Conservation (phyloP, 2,113 vertebrate genomes). For the Gymnarchus niloticus region DNA sequence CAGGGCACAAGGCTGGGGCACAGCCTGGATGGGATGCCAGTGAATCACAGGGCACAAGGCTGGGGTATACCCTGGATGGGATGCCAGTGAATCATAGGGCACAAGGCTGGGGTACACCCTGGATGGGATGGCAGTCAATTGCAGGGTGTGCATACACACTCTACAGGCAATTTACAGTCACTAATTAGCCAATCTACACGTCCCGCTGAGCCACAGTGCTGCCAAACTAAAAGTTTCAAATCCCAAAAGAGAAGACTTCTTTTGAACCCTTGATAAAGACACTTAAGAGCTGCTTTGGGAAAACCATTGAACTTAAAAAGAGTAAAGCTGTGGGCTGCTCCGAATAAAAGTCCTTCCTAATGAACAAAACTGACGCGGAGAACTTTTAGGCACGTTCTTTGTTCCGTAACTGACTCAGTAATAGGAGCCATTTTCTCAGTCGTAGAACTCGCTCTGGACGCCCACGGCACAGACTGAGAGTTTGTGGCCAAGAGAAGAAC, state of each 20-base stretch:
- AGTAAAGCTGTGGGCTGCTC: background rate
- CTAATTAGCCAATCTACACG: too few species aligned
- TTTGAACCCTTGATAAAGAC: background rate
- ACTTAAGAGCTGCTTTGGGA: background rate
- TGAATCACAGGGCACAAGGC: too few species aligned
- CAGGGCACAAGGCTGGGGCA: too few species aligned
- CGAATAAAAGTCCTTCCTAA: background rate
- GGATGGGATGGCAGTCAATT: too few species aligned
- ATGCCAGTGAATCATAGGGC: too few species aligned
- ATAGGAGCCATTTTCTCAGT: background rate
- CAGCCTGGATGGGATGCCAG: too few species aligned
- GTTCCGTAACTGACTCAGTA: background rate
- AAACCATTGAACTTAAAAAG: background rate
- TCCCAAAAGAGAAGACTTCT: background rate
- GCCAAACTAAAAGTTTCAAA: too few species aligned
- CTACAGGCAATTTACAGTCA: too few species aligned
- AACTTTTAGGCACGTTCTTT: background rate
- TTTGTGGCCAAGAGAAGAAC: conserved; percentile 7
- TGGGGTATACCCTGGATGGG: too few species aligned
- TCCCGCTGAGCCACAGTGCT: too few species aligned
- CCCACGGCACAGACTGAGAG: conserved; percentile 14
- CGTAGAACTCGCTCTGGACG: background rate
- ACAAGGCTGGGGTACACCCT: too few species aligned
- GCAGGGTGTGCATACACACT: too few species aligned
- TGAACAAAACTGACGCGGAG: background rate